These are phyloP conservation scores for Anoplolepis gracilipes DNA, from an alignment of 1,140 invertebrate genomes.

Conservation along the genomic window DNA sequence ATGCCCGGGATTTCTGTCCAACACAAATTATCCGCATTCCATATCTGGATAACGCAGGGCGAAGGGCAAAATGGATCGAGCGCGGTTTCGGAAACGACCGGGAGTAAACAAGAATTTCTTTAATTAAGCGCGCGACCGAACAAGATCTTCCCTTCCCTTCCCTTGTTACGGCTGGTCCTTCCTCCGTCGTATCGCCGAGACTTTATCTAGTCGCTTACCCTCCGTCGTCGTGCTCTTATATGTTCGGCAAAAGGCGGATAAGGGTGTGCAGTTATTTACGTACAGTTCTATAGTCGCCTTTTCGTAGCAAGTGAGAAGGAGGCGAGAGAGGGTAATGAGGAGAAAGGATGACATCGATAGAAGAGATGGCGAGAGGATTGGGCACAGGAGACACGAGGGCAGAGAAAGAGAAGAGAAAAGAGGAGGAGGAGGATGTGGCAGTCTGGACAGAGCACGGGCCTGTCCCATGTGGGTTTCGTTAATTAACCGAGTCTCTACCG, in stretches of 20 bases:
- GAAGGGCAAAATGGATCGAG: background rate
- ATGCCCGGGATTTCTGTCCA: conserved; percentile 3
- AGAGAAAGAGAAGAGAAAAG: background rate
- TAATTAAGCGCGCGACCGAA: conserved; percentile 66
- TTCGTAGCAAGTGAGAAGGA: conserved; percentile 3
- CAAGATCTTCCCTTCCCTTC: conserved; percentile 25
- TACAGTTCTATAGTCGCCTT: conserved; percentile 52
- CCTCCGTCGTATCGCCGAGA: conserved; percentile 28
- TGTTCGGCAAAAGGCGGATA: conserved; percentile 51
- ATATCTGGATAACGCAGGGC: conserved; percentile 47
- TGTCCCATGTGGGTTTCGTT: conserved; percentile 79
- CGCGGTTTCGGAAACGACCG: conserved; percentile 16
- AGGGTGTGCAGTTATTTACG: conserved; percentile 71
- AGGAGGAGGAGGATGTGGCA: conserved; percentile 20
- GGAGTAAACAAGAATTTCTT: conserved; percentile 71
- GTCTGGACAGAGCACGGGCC: conserved; percentile 67
- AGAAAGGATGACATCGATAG: conserved; percentile 51
- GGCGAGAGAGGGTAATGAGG: conserved; percentile 9
- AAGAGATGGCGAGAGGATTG: conserved; percentile 51
- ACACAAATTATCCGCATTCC: conserved; percentile 71
- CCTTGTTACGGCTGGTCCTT: background rate
- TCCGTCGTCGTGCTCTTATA: conserved; percentile 27
- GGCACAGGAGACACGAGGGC: conserved; percentile 24
- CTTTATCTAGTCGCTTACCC: conserved; percentile 54
- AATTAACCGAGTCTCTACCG: conserved; percentile 79